These are phyloP conservation scores for Anolis carolinensis DNA, from an alignment of 2,113 vertebrate genomes.

Conservation along the genomic window DNA sequence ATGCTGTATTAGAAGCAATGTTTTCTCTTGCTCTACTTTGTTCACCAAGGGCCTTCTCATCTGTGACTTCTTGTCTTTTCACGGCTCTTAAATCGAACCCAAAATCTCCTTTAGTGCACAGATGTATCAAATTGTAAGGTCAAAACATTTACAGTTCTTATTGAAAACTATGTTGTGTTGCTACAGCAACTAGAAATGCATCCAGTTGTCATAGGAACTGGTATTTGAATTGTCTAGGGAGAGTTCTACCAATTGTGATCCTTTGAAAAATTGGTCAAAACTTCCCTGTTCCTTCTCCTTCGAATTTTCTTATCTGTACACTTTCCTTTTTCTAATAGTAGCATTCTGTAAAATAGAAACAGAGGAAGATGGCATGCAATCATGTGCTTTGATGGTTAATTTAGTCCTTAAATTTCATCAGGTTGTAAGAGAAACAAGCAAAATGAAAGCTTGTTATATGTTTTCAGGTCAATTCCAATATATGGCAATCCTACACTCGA, in stretches of 20 bases:
- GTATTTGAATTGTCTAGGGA: conserved; percentile 30
- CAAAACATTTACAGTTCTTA: conserved; percentile 23
- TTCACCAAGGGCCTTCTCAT: neutral
- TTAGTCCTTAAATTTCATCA: neutral
- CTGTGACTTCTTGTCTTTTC: neutral
- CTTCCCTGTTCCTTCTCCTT: conserved; percentile 19
- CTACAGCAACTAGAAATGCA: conserved; percentile 63
- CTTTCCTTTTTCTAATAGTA: neutral
- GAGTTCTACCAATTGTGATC: conserved; percentile 39
- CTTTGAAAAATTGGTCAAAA: conserved; percentile 47
- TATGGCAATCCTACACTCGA: too few relatives aligned
- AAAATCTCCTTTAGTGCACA: conserved; percentile 2
- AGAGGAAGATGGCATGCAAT: neutral
- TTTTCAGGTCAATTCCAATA: too few relatives aligned
- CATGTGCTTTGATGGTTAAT: conserved; percentile 4
- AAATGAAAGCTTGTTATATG: neutral
- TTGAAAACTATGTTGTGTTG: conserved; percentile 31
- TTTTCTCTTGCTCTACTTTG: neutral
- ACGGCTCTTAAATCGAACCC: neutral
- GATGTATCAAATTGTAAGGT: neutral
- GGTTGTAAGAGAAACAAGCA: neutral
- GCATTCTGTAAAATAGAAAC: neutral
- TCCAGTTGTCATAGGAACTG: conserved; percentile 65
- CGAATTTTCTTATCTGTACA: conserved; percentile 9
- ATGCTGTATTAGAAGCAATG: neutral